Evolutionary conservation across 2,113 vertebrate species (phyloP).

Genomic region (Dunckerocampus dactyliophorus): DNA sequence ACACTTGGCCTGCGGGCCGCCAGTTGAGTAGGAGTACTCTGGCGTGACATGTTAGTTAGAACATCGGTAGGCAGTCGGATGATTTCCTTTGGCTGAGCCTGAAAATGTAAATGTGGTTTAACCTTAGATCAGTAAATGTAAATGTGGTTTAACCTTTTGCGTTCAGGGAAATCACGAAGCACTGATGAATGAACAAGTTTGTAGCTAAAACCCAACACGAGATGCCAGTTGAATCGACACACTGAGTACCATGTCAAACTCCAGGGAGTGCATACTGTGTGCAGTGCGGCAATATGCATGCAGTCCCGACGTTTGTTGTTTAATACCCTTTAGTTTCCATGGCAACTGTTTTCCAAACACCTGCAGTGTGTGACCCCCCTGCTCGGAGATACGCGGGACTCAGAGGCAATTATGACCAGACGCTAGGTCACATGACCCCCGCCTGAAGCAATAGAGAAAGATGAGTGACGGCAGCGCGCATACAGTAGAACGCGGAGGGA

Average conservation of each 20-base stretch:
- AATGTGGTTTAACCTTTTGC: conserved; percentile 7
- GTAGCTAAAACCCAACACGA: not conserved
- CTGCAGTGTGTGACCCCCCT: conserved; percentile 24
- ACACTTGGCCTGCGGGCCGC: not conserved
- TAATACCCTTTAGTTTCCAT: conserved; percentile 29
- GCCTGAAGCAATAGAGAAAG: conserved; percentile 2
- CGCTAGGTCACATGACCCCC: conserved; percentile 32
- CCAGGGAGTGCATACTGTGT: not conserved
- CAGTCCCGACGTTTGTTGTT: conserved; percentile 16
- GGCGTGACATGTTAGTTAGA: too few species aligned
- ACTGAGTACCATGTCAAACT: conserved; percentile 26
- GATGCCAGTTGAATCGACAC: conserved; percentile 17
- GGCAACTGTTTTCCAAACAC: conserved; percentile 32
- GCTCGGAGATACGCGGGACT: conserved; percentile 13
- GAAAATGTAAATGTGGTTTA: not conserved
- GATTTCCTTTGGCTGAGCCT: conserved; percentile 1
- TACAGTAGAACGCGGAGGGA: not conserved
- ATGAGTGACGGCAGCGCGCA: not conserved
- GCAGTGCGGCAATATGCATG: not conserved
- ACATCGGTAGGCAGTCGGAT: not conserved
- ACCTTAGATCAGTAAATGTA: not conserved
- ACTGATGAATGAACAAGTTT: not conserved
- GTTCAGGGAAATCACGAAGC: not conserved
- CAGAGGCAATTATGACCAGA: conserved; percentile 29
- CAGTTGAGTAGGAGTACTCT: not conserved